Percentiles rank a stretch among this genome's conserved stretches.
phyloP scores from a whole-genome alignment of 2,797 vertebrate species.

The Brotula barbata region DNA sequence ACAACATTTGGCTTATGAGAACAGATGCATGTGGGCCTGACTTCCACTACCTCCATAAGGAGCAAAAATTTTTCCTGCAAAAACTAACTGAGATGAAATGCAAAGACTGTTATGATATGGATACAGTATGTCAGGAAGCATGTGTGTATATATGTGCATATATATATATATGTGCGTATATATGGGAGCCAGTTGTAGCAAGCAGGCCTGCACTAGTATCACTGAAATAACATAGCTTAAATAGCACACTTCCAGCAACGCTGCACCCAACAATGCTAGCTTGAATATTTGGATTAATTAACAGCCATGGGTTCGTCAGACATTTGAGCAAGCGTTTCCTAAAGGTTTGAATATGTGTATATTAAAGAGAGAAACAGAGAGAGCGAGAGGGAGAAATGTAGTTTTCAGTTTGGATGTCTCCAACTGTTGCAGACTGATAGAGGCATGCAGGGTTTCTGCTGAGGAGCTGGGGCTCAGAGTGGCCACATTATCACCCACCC shows the following conservation, averaged over 20 bases:
- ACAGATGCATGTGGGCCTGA: constrained; percentile 21
- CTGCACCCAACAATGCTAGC: no score
- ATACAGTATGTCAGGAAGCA: constrained; percentile 5
- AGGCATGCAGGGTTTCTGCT: constrained; percentile 64
- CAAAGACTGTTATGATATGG: constrained; percentile 32
- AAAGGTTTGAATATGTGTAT: constrained; percentile 55
- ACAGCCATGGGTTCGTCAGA: constrained; percentile 61
- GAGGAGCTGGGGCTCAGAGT: constrained; percentile 70
- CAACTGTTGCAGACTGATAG: constrained; percentile 73
- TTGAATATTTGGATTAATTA: constrained; percentile 65
- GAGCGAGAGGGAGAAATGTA: constrained; percentile 20
- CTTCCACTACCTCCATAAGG: constrained; percentile 19
- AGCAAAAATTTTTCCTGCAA: constrained; percentile 26
- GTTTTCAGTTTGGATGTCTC: constrained; percentile 68
- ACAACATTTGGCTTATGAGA: constrained; percentile 12
- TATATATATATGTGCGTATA: no score
- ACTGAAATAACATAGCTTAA: constrained; percentile 52
- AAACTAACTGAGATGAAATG: constrained; percentile 18
- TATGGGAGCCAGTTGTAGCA: not conserved
- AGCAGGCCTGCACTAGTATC: constrained; percentile 22
- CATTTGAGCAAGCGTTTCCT: constrained; percentile 31
- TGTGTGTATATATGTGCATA: not conserved
- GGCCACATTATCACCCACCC: constrained; percentile 81
- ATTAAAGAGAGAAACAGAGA: constrained; percentile 17
- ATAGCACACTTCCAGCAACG: no score